Percentiles rank a stretch among this genome's conserved stretches.
Evolutionary conservation across 2,888 invertebrate genomes (phyloP).

Genomic region (Phortica magna): DNA sequence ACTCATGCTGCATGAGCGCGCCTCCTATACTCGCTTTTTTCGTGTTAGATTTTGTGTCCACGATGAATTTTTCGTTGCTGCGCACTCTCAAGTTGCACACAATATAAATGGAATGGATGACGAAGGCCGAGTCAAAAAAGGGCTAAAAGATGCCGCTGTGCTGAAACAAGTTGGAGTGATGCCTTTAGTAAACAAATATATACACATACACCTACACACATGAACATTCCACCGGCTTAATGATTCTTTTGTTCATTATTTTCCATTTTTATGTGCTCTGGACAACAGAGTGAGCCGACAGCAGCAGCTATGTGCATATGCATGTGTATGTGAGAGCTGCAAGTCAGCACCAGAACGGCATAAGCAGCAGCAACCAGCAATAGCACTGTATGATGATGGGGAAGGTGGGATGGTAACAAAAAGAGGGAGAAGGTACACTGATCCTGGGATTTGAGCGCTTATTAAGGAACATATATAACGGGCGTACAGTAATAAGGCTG

Average conservation of each 20-base stretch:
- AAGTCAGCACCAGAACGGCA: not conserved
- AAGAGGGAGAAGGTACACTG: slow-evolving; percentile 3
- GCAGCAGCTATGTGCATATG: slow-evolving; percentile 24
- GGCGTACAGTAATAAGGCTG: slow-evolving; percentile 43
- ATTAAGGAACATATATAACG: slow-evolving; percentile 68
- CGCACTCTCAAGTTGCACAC: not conserved
- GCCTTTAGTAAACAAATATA: not conserved
- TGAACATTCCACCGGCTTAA: slow-evolving; percentile 50
- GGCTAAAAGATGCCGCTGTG: not conserved
- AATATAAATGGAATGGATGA: not conserved
- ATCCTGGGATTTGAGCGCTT: slow-evolving; percentile 57
- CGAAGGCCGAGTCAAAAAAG: not conserved
- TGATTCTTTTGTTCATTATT: slow-evolving; percentile 73
- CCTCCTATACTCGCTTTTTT: not conserved
- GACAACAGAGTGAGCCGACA: slow-evolving; percentile 65
- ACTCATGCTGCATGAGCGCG: slow-evolving; percentile 6
- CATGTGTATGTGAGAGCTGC: slow-evolving; percentile 23
- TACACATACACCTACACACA: slow-evolving; percentile 4
- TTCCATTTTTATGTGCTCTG: slow-evolving; percentile 59
- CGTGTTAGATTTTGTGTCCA: slow-evolving; percentile 10
- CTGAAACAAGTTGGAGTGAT: not conserved
- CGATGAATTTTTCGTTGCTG: not conserved
- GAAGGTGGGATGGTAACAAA: not conserved
- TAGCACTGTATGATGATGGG: not conserved
- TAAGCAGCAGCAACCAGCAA: not conserved